Evolutionary conservation across 2,113 vertebrate species (phyloP).

Genomic region (Dipodomys spectabilis): DNA sequence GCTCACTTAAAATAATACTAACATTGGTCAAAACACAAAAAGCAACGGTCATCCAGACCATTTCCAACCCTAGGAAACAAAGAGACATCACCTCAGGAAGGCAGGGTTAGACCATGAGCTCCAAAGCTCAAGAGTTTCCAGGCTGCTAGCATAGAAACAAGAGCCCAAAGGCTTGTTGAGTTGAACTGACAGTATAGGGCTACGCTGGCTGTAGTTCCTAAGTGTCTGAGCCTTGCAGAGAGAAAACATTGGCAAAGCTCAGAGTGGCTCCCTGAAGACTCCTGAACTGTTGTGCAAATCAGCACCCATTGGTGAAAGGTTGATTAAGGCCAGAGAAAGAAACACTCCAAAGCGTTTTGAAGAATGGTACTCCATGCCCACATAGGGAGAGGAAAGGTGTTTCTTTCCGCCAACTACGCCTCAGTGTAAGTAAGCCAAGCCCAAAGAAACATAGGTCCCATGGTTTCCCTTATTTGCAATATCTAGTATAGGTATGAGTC

Average conservation of each 20-base stretch:
- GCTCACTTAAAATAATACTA: background rate
- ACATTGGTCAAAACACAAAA: background rate
- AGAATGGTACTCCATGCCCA: background rate
- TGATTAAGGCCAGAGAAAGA: background rate
- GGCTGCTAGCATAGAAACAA: background rate
- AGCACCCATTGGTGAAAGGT: background rate
- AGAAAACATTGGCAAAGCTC: too few relatives aligned
- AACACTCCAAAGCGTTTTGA: background rate
- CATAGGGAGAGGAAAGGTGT: background rate
- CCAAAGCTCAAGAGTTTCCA: background rate
- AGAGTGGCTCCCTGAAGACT: background rate
- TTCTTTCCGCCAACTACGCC: background rate
- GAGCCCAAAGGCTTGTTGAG: background rate
- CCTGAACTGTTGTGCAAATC: background rate
- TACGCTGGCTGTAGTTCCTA: background rate
- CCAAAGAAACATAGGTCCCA: too few relatives aligned
- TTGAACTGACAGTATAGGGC: background rate
- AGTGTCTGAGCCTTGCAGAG: background rate
- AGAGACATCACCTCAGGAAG: background rate
- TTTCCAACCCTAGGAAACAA: background rate
- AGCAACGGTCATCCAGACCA: background rate
- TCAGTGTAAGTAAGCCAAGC: too few relatives aligned
- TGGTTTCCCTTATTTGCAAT: too few relatives aligned
- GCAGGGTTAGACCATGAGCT: background rate
- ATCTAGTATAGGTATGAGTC: too few relatives aligned